phyloP scores from a whole-genome alignment of 2,888 invertebrate species.

The Eupithecia vulgata region DNA sequence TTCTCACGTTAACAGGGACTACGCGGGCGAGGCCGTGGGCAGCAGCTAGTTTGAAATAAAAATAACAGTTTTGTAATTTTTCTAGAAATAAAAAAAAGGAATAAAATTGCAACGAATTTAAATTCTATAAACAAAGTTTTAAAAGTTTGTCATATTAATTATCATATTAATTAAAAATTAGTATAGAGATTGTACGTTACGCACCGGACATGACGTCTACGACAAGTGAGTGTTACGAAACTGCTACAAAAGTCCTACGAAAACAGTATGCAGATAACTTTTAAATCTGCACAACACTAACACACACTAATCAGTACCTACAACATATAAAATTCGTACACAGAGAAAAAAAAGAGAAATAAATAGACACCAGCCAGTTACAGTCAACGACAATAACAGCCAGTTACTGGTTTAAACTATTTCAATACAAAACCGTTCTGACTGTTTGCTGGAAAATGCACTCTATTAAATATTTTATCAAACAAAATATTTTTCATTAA shows the following conservation, averaged over 20 bases:
- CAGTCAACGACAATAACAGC: not conserved
- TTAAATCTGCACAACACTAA: no score
- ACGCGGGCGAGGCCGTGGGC: no score
- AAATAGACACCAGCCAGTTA: no score
- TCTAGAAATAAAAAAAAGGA: not conserved
- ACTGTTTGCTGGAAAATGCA: not conserved
- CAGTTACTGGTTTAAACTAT: not conserved
- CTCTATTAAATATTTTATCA: not conserved
- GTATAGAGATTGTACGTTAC: no score
- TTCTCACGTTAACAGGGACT: no score
- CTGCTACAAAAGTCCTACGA: not conserved
- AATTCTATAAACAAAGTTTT: not conserved
- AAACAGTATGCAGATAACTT: not conserved
- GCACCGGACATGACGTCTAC: not conserved
- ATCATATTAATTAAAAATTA: no score
- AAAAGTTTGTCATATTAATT: not conserved
- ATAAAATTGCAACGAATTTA: not conserved
- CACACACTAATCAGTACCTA: no score
- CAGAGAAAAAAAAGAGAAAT: no score
- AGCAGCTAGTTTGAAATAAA: no score
- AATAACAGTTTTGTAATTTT: not conserved
- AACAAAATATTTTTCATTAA: not conserved
- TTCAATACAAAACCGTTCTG: not conserved
- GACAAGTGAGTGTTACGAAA: not conserved
- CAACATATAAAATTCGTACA: no score